Evolutionary conservation across 2,113 vertebrate genomes (phyloP).

Genomic region (Galbula dea): DNA sequence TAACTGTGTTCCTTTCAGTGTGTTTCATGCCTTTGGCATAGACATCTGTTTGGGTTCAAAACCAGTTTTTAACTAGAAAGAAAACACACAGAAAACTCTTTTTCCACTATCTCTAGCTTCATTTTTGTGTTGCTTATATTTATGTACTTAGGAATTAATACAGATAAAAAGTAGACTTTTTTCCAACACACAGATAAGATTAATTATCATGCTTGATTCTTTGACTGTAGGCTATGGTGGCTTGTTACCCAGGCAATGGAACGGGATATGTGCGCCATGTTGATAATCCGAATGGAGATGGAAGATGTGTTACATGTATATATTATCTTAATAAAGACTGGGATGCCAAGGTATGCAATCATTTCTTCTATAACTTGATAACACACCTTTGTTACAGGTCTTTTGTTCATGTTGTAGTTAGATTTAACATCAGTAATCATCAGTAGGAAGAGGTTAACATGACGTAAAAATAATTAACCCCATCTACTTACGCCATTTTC

Average conservation of each 20-base stretch:
- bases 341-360: conserved; percentile 88
- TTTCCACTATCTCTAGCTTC: background rate
- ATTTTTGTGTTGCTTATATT: background rate
- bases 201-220: background rate
- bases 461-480: background rate
- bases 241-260: conserved; percentile 94
- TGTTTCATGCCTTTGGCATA: background rate
- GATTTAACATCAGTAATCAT: background rate
- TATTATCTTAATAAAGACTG: conserved; percentile 98
- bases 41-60: background rate
- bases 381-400: background rate
- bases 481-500: background rate
- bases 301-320: conserved; percentile 96
- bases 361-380: background rate
- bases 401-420: background rate
- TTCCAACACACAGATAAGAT: background rate
- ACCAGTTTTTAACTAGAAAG: background rate
- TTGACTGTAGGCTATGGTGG: conserved; percentile 90
- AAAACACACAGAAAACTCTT: background rate
- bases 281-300: conserved; percentile 94
- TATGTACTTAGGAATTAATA: background rate
- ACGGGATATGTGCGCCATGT: conserved; percentile 94
- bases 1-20: background rate
- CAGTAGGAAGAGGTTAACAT: background rate
- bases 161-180: background rate